A percentile compares a stretch with the other conserved stretches of the same genome.
Conservation (phyloP, 1,140 invertebrate species). For the Halesus radiatus region DNA sequence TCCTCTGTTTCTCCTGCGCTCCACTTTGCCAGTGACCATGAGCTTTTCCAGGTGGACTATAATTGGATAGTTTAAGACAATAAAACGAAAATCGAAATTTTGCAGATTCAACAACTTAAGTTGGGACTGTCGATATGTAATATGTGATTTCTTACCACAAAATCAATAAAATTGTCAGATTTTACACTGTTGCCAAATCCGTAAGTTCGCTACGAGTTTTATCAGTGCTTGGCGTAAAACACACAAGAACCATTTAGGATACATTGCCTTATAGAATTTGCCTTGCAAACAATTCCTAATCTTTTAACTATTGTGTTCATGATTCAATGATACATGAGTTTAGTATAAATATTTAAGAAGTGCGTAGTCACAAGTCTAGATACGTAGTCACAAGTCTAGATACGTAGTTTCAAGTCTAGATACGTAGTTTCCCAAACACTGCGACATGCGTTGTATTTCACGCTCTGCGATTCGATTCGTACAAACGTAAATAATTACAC, state of each 20-base stretch:
- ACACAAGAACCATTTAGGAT: neutral
- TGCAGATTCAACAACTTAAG: too few species aligned
- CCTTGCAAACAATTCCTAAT: neutral
- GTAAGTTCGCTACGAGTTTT: too few species aligned
- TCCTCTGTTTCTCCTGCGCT: too few species aligned
- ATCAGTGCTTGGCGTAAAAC: neutral
- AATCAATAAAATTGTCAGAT: too few species aligned
- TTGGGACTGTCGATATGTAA: too few species aligned
- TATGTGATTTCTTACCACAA: too few species aligned
- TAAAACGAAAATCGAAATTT: too few species aligned
- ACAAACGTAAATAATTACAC: neutral
- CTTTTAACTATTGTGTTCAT: too few species aligned
- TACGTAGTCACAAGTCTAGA: neutral
- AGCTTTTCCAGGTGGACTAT: too few species aligned
- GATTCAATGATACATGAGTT: neutral
- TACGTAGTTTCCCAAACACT: neutral
- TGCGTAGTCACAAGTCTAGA: neutral
- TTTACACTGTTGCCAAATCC: too few species aligned
- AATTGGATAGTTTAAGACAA: too few species aligned
- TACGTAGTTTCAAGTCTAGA: neutral
- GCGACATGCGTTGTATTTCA: neutral
- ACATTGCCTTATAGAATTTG: constrained; percentile 12
- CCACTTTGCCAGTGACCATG: too few species aligned
- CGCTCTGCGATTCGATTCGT: neutral
- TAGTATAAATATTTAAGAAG: neutral